Evolutionary conservation across 2,888 invertebrate genomes (phyloP), one percentile per base, ranked within the genome.

Genomic region (Noctua comes): DNA sequence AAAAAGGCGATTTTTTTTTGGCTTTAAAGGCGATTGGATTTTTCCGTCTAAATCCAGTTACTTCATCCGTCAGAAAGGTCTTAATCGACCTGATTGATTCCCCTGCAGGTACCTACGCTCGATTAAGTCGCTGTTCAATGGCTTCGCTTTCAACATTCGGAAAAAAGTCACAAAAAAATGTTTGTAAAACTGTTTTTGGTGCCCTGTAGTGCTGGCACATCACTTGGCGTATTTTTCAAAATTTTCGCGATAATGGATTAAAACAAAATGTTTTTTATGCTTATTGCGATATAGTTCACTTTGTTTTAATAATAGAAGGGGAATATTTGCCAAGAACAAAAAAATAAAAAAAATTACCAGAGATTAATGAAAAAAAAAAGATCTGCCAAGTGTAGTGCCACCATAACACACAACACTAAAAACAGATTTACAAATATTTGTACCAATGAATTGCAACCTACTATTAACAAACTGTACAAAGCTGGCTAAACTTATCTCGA

Each of bases 401-500:
- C 36, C 4, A 36, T 36, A 36, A 36, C 36, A 36, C 21, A 31
- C 43, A 18, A 62, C 59, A 31, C 27, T 27, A 59, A 16, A 27
- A 59, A 16, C 2, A 16, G 16, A 27, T 27, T 59, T 27, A 16
- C 27, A 40, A 65, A 16, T 48, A 72, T 24, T 48, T 65, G 48
- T n/a, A 73, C 40, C 48, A 51, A 27, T 16, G 40, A 36, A 76
- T 48, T 71, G 13, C 27, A 51, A n/a, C 31, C 13, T 51, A 68
- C 66, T 71, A 68, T n/a, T 72, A 69, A 59, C 57, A n/a, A 64
- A 43, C 51, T 21, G 65, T 40, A 48, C 71, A 75, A 76, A 79
- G 43, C 65, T n/a, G 54, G 46, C 13, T 73, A 46, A 72, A 70
- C 54, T 77, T 70, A 76, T 43, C 40, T 62, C 40, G 69, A 69